These are phyloP conservation scores for Calosoma granatense DNA, from an alignment of 1,140 invertebrate species.

Conservation along the genomic window DNA sequence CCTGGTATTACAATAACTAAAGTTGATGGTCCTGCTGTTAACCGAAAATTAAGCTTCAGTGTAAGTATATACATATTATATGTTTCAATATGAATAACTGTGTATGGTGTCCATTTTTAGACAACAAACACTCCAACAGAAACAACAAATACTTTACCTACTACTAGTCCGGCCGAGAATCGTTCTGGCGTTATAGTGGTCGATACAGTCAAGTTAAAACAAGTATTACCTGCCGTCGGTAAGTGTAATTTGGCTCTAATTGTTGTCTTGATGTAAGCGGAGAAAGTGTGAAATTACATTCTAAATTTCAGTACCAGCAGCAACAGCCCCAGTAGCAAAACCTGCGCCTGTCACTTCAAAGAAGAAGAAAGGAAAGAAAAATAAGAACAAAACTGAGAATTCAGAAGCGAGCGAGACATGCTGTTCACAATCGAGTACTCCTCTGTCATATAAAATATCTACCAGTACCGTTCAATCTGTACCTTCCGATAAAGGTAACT, in stretches of 20 bases:
- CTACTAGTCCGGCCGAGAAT: slow-evolving; percentile 28
- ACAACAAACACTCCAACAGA: background rate
- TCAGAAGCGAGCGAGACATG: too few species aligned
- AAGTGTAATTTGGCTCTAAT: too few species aligned
- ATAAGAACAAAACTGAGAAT: slow-evolving; percentile 37
- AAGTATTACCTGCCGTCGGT: slow-evolving; percentile 37
- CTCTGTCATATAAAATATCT: background rate
- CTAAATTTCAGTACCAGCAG: slow-evolving; percentile 10
- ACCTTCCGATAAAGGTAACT: slow-evolving; percentile 36
- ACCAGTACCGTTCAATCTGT: slow-evolving; percentile 19
- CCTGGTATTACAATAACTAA: slow-evolving; percentile 76
- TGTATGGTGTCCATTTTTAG: background rate
- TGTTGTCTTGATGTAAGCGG: too few species aligned
- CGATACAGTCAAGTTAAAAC: slow-evolving; percentile 46
- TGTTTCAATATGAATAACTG: background rate
- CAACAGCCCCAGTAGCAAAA: slow-evolving; percentile 13
- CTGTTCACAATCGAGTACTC: too few species aligned
- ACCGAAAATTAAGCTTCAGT: slow-evolving; percentile 31
- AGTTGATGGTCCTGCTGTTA: slow-evolving; percentile 49
- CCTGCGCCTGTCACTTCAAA: slow-evolving; percentile 24
- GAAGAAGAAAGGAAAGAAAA: slow-evolving; percentile 51
- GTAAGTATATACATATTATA: slow-evolving; percentile 28
- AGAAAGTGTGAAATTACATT: too few species aligned
- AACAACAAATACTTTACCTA: slow-evolving; percentile 9
- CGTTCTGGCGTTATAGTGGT: slow-evolving; percentile 54